These are phyloP conservation scores for Apamea epomidion DNA, from an alignment of 2,888 invertebrate species.

Conservation along the genomic window DNA sequence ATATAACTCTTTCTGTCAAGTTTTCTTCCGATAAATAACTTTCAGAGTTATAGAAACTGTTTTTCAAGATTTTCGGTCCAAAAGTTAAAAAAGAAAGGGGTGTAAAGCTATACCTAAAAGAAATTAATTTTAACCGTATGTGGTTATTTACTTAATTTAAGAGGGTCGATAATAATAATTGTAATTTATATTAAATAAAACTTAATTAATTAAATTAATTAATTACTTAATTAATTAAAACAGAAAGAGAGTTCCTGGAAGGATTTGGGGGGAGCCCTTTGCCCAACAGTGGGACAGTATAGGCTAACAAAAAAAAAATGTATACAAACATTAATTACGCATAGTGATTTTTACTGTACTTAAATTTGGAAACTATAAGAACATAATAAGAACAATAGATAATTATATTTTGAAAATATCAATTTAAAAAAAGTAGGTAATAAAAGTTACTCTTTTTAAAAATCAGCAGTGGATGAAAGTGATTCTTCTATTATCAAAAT, in stretches of 20 bases:
- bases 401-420: neutral
- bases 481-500: conserved; percentile 12
- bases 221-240: too few species aligned
- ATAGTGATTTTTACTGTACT: neutral
- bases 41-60: neutral
- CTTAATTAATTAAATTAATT: too few species aligned
- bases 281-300: too few species aligned
- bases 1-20: neutral
- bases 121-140: neutral
- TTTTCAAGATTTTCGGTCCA: neutral
- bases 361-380: neutral
- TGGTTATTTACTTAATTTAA: neutral
- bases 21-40: neutral
- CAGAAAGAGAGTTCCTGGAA: too few species aligned
- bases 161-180: neutral
- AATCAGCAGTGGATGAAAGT: neutral
- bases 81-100: neutral
- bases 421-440: neutral
- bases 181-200: too few species aligned
- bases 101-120: neutral
- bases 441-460: neutral
- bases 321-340: too few species aligned
- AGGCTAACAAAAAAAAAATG: too few species aligned
- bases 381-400: too few species aligned
- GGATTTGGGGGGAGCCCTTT: too few species aligned